Base-by-base conservation (phyloP, 2,888 invertebrate species). In the Pandemis corylana region DNA sequence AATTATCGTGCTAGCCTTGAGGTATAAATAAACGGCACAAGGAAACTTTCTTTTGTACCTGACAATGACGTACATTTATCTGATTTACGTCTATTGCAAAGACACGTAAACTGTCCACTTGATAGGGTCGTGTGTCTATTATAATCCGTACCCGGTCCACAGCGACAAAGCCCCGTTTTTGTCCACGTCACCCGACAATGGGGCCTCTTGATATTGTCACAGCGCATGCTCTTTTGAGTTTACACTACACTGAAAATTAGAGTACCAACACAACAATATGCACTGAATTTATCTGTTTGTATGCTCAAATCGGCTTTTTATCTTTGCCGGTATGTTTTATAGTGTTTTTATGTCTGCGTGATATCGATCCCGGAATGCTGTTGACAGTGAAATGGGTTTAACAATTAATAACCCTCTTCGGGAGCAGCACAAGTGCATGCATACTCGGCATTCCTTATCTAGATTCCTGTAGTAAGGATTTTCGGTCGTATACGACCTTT, bases 351-450 rank as follows among this genome's bases (percentile, higher is more conserved):
- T 89, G 86, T 84, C 85, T 85, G 87, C 84, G 81, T 86, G 91
- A 88, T 92, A 92, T 92, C 87, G 91, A 92, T 90, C 90, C 83
- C 80, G 80, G 92, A 88, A 91, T 93, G 94, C 84, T 88, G 90
- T 88, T 92, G 94, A 93, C 94, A 92, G 91, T 93, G 92, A 93
- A 93, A 91, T 91, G 93, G 93, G 93, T 93, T 88, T 87, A 85
- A 90, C 90, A 92, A 92, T 93, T 93, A 94, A 94, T 94, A 94
- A 92, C 91, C 89, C 92, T 90, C 91, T 92, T 84, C 78, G 77
- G 77, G 68, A 72, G 72, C 70, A 76, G 79, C 83, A 87, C 87
- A 86, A 88, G 90, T 88, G 88, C 83, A 84, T 81, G 84, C 84
- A 85, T 87, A 82, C 85, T 86, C 83, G 76, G 83, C 78, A 89